Percentiles rank a stretch among this genome's conserved stretches.
phyloP scores from a whole-genome alignment of 2,888 invertebrate genomes.

The Chaetogeoica ovagalla region DNA sequence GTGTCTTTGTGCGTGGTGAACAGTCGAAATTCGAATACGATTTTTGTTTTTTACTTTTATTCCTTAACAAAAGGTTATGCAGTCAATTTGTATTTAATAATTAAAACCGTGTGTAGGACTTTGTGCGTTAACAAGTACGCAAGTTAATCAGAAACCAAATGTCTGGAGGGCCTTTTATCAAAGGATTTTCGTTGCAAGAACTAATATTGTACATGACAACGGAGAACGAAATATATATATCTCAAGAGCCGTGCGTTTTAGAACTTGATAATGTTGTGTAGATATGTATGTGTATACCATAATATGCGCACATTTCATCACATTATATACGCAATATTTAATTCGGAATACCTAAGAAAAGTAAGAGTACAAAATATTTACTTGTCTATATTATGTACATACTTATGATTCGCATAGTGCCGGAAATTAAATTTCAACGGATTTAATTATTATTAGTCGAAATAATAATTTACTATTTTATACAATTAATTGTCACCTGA shows the following conservation, averaged over 20 bases:
- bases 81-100: slow-evolving; percentile 31
- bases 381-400: no score
- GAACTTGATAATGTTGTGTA: not conserved
- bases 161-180: slow-evolving; percentile 36
- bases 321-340: no score
- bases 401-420: no score
- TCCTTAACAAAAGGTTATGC: not conserved
- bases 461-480: no score
- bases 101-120: slow-evolving; percentile 23
- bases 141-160: slow-evolving; percentile 41
- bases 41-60: not conserved
- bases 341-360: no score
- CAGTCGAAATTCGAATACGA: not conserved
- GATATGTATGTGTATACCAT: no score
- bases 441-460: no score
- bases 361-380: no score
- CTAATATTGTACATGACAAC: slow-evolving; percentile 34
- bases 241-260: slow-evolving; percentile 16
- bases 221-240: not conserved
- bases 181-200: slow-evolving; percentile 30
- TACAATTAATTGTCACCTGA: no score
- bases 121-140: not conserved
- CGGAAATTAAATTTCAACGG: no score
- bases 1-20: not conserved
- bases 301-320: no score